Evolutionary conservation across 2,888 invertebrate genomes (phyloP).

Genomic region (Hypomecis atomaria): DNA sequence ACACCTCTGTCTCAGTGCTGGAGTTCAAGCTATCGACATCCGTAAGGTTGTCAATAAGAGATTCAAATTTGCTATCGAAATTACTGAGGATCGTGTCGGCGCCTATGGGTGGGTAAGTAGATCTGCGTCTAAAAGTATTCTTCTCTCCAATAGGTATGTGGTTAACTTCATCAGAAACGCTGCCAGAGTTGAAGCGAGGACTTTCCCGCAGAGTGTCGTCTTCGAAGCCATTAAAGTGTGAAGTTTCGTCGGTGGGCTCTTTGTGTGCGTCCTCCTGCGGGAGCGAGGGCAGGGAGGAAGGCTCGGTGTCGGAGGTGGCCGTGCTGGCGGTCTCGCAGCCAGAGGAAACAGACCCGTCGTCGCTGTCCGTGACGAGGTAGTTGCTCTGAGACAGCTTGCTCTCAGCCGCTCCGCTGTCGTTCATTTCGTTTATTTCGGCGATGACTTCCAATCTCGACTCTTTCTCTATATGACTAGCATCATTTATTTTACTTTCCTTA

Average conservation of each 20-base stretch:
- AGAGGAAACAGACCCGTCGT: constrained; percentile 91
- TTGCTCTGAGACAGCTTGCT: constrained; percentile 75
- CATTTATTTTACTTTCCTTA: constrained; percentile 63
- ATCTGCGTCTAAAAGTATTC: constrained; percentile 71
- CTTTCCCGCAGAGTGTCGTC: constrained; percentile 49
- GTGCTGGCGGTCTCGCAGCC: constrained; percentile 93
- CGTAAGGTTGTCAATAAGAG: constrained; percentile 73
- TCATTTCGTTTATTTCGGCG: constrained; percentile 68
- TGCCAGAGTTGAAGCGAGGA: constrained; percentile 57
- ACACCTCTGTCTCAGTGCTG: constrained; percentile 78
- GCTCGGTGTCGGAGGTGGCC: constrained; percentile 85
- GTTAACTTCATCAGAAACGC: constrained; percentile 65
- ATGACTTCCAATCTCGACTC: constrained; percentile 66
- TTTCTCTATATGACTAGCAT: constrained; percentile 68
- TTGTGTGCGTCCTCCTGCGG: constrained; percentile 70
- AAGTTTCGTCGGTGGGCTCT: constrained; percentile 66
- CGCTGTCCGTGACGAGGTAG: constrained; percentile 87
- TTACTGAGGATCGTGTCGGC: constrained; percentile 61
- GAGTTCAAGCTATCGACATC: constrained; percentile 73
- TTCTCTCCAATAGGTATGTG: constrained; percentile 80
- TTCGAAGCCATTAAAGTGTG: constrained; percentile 57
- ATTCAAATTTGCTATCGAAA: constrained; percentile 73
- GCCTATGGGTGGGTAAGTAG: constrained; percentile 76
- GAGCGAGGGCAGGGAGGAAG: constrained; percentile 76
- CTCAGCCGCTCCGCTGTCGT: constrained; percentile 53